These are phyloP conservation scores for Mus musculus DNA, from an alignment of 2,113 vertebrate genomes.

Conservation along the genomic window GRCm39 chr3:119657001-119657500, in stretches of 20 bases:
- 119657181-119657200: conserved; percentile 65
- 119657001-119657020: not conserved
- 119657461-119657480: not conserved
- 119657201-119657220: conserved; percentile 69
- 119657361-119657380: conserved; percentile 57
- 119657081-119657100: not conserved
- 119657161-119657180: conserved; percentile 67
- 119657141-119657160: conserved; percentile 55
- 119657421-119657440: conserved; percentile 43
- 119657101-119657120: conserved; percentile 27
- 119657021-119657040: not conserved
- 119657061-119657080: conserved; percentile 37
- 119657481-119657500: not conserved
- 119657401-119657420: conserved; percentile 42
- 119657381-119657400: not conserved
- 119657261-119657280: conserved; percentile 82
- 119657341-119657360: conserved; percentile 76
- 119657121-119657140: conserved; percentile 52
- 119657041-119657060: conserved; percentile 44
- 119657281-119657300: conserved; percentile 59
- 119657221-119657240: conserved; percentile 78
- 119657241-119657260: conserved; percentile 81
- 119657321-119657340: conserved; percentile 68
- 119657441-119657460: conserved; percentile 65
- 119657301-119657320: conserved; percentile 73